These are phyloP conservation scores for Zoroaster sp. DNA, from an alignment of 53 echinoderm and acorn worm genomes.

Conservation along the genomic window DNA sequence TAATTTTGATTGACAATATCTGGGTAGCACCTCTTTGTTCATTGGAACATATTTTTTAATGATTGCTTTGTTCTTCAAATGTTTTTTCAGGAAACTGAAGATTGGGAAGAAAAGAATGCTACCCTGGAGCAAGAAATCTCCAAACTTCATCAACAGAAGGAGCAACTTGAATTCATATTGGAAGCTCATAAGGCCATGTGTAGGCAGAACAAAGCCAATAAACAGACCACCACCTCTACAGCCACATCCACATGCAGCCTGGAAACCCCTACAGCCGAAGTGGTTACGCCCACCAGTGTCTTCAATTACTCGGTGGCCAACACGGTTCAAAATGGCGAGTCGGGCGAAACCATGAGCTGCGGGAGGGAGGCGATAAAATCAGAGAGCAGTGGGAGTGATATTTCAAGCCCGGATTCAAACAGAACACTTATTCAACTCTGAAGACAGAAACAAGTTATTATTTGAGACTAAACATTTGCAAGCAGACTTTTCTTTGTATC, in stretches of 20 bases:
- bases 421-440: constrained; percentile 88
- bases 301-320: constrained; percentile 68
- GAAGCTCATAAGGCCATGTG: constrained; percentile 99
- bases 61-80: neutral
- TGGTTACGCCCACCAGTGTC: constrained; percentile 93
- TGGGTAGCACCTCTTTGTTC: too few species aligned
- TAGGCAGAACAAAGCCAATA: constrained; percentile 68
- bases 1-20: too few species aligned
- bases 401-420: constrained; percentile 87
- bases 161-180: constrained; percentile 94
- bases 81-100: constrained; percentile 87
- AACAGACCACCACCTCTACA: constrained; percentile 66
- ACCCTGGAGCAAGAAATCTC: constrained; percentile 89
- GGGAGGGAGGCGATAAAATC: constrained; percentile 26
- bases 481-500: too few species aligned
- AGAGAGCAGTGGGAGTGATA: constrained; percentile 66
- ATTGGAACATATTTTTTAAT: neutral
- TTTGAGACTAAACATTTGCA: neutral
- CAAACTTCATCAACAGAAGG: constrained; percentile 97
- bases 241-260: constrained; percentile 56
- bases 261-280: constrained; percentile 93
- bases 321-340: constrained; percentile 30
- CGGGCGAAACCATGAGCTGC: constrained; percentile 41
- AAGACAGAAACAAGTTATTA: neutral
- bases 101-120: constrained; percentile 97